Evolutionary conservation across 2,797 vertebrate species (phyloP), one percentile per base, ranked within the genome.

Genomic region (Sebastes miniatus): DNA sequence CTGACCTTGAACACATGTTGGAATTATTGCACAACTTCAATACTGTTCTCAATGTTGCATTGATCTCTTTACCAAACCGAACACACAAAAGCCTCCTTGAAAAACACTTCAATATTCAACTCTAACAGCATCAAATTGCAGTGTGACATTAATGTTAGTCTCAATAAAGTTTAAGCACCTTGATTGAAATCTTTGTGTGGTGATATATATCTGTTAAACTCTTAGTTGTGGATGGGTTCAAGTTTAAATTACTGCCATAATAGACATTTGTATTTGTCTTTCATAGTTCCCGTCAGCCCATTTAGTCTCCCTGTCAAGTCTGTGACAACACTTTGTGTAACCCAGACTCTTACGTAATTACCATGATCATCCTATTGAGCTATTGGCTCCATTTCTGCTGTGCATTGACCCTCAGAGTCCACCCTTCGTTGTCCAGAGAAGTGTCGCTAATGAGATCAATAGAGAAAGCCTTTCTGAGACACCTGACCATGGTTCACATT

Each of bases 381-480:
- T 79, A 67, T 79, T 80, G 87, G 83, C 89, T 94, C 88, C 31
- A 36, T 91, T 89, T 89, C 81, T 89, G 80, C 79, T 62, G 69
- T 78, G 67, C 70, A 80, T 58, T 87, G 89, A 87, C 76, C 81
- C 85, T 67, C 39, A 65, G 79, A 81, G 69, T 83, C 61, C 81
- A 76, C 52, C 80, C 61, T 69, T 50, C 54, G 79, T 85, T 83
- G 80, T 69, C 66, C 65, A 64, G 65, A 74, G 78, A 87, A 77
- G 77, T 88, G 87, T 73, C 29, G 43, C 84, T 93, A 92, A 95
- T 92, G 82, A 90, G 81, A 94, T 96, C 94, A 88, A 94, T 93
- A 83, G 52, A 82, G 65, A 83, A 83, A 90, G 69, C 52, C 73
- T 87, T 84, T 82, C 73, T 62, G 73, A 83, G 87, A 87, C 76